Base-by-base conservation (phyloP, 2,797 vertebrate species). In the Basileuterus tristriatus region DNA sequence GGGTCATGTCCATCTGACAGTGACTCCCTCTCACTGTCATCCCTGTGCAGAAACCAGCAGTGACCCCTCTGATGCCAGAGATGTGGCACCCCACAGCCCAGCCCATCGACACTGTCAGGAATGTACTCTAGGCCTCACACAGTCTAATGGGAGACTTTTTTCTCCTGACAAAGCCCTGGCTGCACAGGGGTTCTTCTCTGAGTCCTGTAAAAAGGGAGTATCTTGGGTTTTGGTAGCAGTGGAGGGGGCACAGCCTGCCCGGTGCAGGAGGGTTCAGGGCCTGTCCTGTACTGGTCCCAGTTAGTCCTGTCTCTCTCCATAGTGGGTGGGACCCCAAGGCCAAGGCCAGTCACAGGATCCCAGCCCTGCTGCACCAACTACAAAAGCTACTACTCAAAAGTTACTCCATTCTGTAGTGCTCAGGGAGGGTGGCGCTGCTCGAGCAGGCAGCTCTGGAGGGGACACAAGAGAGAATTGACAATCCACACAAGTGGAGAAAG, bases 71-170 rank as follows among this genome's bases (percentile, higher is more conserved):
- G 34, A 63, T 30, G 8, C 12, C 29, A 5, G 0, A 52, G 29
- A 37, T 29, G 20, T 8, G 30, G 9, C 5, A 70, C 3, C 29
- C 30, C 24, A 37, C 64, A 27, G 21, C 58, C 10, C 6, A 23
- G 44, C 12, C 27, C 20, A 6, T 0, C 4, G 34, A 16, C 17
- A 7, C 19, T 65, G 7, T 27, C 0, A 0, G 26, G 24, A 75
- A 15, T 3, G 5, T 30, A 67, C 16, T 10, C 4, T 7, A 19
- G 60, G 32, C 67, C 29, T 86, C 2, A 0, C 17, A 64, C 11
- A 5, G 5, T 14, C 4, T 55, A 29, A 43, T 19, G 29, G 30
- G 30, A 83, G 8, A 47, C 41, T 32, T 34, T 37, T 24, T 58
- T 37, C 32, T 58, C 30, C 18, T 62, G 19, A 22, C 19, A 22